Evolutionary conservation across 2,888 invertebrate species (phyloP).

Genomic region (Trachelus troglodyta): DNA sequence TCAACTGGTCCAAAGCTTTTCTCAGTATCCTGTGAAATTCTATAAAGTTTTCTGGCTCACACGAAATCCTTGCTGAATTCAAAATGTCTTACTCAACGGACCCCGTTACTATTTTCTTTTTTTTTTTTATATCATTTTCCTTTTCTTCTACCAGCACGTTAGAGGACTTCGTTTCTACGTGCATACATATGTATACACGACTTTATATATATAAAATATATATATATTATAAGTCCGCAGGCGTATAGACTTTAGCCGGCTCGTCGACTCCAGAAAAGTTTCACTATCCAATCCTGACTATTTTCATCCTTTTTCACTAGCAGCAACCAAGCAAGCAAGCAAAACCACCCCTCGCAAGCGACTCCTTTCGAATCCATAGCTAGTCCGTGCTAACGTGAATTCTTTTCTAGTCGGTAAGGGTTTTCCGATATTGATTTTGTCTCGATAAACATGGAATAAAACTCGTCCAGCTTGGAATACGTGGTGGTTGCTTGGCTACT

Average conservation of each 20-base stretch:
- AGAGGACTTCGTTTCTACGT: not conserved
- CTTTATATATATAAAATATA: no score
- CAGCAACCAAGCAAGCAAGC: not conserved
- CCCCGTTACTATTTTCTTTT: not conserved
- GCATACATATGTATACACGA: not conserved
- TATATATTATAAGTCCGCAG: conserved; percentile 7
- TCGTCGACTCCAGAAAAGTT: conserved; percentile 26
- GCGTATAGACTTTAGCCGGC: conserved; percentile 30
- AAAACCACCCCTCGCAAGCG: not conserved
- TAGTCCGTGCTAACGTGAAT: not conserved
- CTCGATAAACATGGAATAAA: conserved; percentile 1
- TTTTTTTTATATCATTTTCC: not conserved
- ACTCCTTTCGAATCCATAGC: not conserved
- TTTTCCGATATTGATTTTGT: conserved; percentile 19
- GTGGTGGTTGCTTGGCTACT: not conserved
- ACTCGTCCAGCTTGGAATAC: not conserved
- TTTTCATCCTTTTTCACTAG: not conserved
- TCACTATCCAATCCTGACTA: conserved; percentile 7
- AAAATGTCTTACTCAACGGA: not conserved
- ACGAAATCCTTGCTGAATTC: not conserved
- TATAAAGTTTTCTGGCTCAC: not conserved
- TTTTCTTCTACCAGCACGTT: not conserved
- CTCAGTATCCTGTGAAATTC: not conserved
- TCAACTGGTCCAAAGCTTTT: not conserved
- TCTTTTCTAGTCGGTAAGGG: conserved; percentile 12